Evolutionary conservation across 2,888 invertebrate genomes (phyloP).

Genomic region (Halictus quadricinctus): DNA sequence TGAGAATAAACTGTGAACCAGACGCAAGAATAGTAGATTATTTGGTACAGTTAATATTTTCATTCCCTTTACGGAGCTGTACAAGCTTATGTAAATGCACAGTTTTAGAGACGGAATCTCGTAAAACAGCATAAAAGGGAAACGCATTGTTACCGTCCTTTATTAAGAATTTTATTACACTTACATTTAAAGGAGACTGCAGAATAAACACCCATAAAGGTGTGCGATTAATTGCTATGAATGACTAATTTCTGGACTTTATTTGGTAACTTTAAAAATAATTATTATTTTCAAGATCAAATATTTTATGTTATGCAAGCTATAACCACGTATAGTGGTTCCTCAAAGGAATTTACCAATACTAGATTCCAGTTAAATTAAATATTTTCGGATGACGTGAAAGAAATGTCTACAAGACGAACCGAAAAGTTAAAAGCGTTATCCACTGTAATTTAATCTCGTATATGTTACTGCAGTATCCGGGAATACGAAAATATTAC

Average conservation of each 20-base stretch:
- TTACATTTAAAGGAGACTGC: not conserved
- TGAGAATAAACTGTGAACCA: constrained; percentile 1
- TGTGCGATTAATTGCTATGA: not conserved
- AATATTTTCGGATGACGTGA: not conserved
- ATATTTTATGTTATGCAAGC: no score
- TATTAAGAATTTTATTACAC: not conserved
- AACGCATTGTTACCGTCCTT: not conserved
- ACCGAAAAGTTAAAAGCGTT: not conserved
- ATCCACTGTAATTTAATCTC: not conserved
- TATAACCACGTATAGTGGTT: not conserved
- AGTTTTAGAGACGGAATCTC: not conserved
- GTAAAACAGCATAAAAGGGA: not conserved
- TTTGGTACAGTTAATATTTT: not conserved
- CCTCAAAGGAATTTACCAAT: not conserved
- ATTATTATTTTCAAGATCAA: no score
- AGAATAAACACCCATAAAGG: not conserved
- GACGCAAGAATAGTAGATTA: not conserved
- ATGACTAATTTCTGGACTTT: not conserved
- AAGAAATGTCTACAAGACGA: not conserved
- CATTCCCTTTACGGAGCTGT: not conserved
- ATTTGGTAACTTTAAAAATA: no score
- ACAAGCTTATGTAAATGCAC: not conserved
- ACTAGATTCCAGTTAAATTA: not conserved
- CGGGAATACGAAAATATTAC: not conserved
- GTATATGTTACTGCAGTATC: not conserved